Evolutionary conservation across 2,888 invertebrate species (phyloP), one percentile per base, ranked within the genome.

Genomic region (Teleogryllus oceanicus): DNA sequence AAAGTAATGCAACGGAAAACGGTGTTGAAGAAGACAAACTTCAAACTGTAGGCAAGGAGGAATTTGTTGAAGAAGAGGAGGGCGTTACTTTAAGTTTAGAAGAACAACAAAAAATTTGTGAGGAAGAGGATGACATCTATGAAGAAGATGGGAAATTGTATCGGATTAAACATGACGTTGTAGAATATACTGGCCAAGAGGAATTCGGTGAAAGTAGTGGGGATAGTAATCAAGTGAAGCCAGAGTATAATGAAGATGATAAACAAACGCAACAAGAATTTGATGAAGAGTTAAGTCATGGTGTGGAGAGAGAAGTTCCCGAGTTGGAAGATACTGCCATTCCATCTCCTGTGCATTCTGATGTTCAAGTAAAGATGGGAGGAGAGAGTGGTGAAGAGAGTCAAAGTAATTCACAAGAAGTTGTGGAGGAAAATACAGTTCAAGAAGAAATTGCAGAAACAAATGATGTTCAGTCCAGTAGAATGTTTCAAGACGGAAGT

Each of bases 341-440:
- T 62, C n/a, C 62, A 18, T 62, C 62, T n/a, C 62, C 62, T 18
- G n/a, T n/a, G 13, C 62, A 62, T 62, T 62, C 62, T 5, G 62
- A 62, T 76, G 37, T 24, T 76, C 20, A 76, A 24, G 10, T 21
- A 37, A 2, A 80, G 81, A 10, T n/a, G 21, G 16, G 78, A 81
- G 80, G 78, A 79, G 76, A 49, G 82, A 76, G 80, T 49, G 76
- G 75, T 76, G 79, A 75, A 37, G 76, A 76, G 16, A 24, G 37
- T 76, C 21, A 76, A 16, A 24, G 13, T 20, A 11, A n/a, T 76
- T 20, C 20, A 13, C 12, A 78, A 74, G 76, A 80, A 50, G 84
- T 85, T 77, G 84, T 85, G 82, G 83, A 84, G 10, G 84, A 84
- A 18, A 84, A 81, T 12, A 80, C 84, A 11, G 78, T 16, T 50